phyloP scores from a whole-genome alignment of 2,797 vertebrate species.

The Sandelia bainsii region DNA sequence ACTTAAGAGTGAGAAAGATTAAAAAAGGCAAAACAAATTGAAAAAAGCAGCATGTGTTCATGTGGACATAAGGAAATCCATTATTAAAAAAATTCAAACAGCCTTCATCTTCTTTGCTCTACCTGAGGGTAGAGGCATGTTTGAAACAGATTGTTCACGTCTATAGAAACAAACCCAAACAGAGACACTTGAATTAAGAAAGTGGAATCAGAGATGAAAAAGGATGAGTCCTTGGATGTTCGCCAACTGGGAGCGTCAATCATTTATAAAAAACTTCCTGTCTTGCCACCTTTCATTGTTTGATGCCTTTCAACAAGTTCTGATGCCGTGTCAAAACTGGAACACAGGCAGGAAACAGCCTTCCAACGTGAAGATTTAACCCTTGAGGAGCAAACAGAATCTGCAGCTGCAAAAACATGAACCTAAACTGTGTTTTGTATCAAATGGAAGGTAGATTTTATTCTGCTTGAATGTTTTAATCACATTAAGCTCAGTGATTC shows the following conservation, averaged over 20 bases:
- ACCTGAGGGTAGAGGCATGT: constrained; percentile 6
- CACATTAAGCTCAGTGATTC: neutral
- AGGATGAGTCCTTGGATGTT: constrained; percentile 47
- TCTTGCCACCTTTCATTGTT: constrained; percentile 54
- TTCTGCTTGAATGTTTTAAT: neutral
- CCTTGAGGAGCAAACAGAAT: constrained; percentile 9
- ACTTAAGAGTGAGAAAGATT: constrained; percentile 17
- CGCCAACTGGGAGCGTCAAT: constrained; percentile 65
- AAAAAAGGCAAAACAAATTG: too few relatives aligned
- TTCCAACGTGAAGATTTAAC: constrained; percentile 30
- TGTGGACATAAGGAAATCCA: constrained; percentile 12
- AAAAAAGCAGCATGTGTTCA: neutral
- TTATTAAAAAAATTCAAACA: constrained; percentile 18
- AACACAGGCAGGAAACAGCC: constrained; percentile 46
- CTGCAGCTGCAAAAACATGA: constrained; percentile 14
- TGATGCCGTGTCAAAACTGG: constrained; percentile 55
- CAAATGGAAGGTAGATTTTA: neutral
- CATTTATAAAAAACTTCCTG: constrained; percentile 53
- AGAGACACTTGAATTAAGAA: constrained; percentile 29
- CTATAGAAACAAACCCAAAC: constrained; percentile 31
- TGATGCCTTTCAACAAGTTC: constrained; percentile 68
- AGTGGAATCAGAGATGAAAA: constrained; percentile 53
- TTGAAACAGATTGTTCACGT: constrained; percentile 32
- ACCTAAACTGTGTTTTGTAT: neutral
- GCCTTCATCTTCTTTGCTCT: constrained; percentile 2